Percentiles rank a stretch among this genome's conserved stretches.
These are phyloP conservation scores for Mamestra brassicae DNA, from an alignment of 2,888 invertebrate species.

Conservation along the genomic window DNA sequence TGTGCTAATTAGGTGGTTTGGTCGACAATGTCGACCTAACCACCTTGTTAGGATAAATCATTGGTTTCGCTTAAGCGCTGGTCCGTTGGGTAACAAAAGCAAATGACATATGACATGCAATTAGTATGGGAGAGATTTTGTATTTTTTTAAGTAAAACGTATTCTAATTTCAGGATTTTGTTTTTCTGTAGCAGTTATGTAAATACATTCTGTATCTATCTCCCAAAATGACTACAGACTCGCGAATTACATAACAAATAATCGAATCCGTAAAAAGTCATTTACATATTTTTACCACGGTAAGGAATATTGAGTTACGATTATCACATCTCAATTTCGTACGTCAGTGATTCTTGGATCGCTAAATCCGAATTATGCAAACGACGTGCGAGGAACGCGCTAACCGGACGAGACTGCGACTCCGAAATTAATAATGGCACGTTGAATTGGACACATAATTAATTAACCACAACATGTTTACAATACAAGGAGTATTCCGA, in stretches of 20 bases:
- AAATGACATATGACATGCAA: background rate
- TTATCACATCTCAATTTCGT: constrained; percentile 57
- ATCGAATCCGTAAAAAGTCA: constrained; percentile 21
- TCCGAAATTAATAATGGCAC: constrained; percentile 54
- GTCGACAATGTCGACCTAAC: background rate
- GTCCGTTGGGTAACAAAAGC: background rate
- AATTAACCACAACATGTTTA: constrained; percentile 53
- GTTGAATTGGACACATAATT: constrained; percentile 53
- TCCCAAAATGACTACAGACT: constrained; percentile 6
- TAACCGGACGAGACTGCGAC: constrained; percentile 40
- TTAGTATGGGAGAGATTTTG: background rate
- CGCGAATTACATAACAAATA: constrained; percentile 9
- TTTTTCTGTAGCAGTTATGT: background rate
- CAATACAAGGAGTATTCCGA: constrained; percentile 18
- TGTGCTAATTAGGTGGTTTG: background rate
- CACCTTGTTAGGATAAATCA: background rate
- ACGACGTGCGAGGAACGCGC: constrained; percentile 45
- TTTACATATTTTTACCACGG: constrained; percentile 47
- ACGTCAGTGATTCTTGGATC: constrained; percentile 56
- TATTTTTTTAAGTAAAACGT: background rate
- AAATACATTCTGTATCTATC: background rate
- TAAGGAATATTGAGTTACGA: constrained; percentile 47
- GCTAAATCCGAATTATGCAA: constrained; percentile 65
- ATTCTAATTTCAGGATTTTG: background rate
- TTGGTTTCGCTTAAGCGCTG: background rate